Percentiles rank a stretch among this genome's conserved stretches.
These are phyloP conservation scores for Dicrostonyx torquatus DNA, from an alignment of 2,797 vertebrate genomes.

Conservation along the genomic window DNA sequence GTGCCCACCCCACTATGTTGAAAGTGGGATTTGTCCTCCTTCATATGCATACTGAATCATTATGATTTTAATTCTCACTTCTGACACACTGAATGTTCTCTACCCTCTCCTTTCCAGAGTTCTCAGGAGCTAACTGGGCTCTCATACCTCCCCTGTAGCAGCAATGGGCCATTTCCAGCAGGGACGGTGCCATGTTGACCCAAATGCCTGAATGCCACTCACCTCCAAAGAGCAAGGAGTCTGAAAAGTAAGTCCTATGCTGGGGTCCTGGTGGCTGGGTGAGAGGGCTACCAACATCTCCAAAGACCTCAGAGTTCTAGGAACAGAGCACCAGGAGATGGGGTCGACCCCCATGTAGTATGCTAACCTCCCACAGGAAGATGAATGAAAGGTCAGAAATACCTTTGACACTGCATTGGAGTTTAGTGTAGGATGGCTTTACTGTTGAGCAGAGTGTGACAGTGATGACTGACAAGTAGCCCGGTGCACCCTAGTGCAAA, in stretches of 20 bases:
- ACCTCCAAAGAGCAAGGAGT: constrained; percentile 72
- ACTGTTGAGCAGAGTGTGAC: neutral
- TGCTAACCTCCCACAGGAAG: neutral
- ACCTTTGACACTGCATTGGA: neutral
- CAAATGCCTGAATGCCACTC: constrained; percentile 70
- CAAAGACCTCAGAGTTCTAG: neutral
- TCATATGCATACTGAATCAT: neutral
- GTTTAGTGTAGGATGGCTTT: neutral
- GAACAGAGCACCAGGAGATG: neutral
- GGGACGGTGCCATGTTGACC: constrained; percentile 40
- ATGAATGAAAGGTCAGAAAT: neutral
- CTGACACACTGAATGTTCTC: neutral
- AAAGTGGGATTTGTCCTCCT: neutral
- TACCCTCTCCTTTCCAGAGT: constrained; percentile 76
- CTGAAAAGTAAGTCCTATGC: constrained; percentile 81
- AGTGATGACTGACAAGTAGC: neutral
- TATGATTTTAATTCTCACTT: neutral
- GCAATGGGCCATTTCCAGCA: constrained; percentile 80
- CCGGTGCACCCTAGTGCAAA: neutral
- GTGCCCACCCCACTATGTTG: neutral
- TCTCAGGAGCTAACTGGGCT: constrained; percentile 78
- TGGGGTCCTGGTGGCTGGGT: neutral
- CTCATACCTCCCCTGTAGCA: constrained; percentile 77
- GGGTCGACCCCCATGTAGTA: neutral
- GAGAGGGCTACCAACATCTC: neutral